These are phyloP conservation scores for Platycheirus albimanus DNA, from an alignment of 2,888 invertebrate species.

Conservation along the genomic window DNA sequence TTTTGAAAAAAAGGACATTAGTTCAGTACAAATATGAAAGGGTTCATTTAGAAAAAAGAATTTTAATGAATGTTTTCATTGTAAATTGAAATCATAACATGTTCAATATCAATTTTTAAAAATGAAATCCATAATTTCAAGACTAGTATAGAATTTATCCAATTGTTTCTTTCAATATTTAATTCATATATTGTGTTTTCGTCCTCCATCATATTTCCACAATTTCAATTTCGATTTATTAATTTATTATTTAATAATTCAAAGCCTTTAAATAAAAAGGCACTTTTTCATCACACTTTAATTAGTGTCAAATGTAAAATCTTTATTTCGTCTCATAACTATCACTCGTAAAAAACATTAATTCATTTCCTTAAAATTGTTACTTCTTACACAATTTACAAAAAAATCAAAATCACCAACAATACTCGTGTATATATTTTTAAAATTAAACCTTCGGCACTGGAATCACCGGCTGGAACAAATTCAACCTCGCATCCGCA, in stretches of 20 bases:
- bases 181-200: too few relatives aligned
- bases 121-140: too few relatives aligned
- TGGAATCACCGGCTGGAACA: constrained; percentile 80
- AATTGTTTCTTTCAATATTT: too few relatives aligned
- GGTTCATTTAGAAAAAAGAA: too few relatives aligned
- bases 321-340: constrained; percentile 12
- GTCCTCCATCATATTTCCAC: neutral
- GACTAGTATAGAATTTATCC: too few relatives aligned
- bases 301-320: constrained; percentile 11
- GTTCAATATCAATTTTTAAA: too few relatives aligned
- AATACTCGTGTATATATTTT: constrained; percentile 5
- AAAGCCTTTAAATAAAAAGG: constrained; percentile 10
- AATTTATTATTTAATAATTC: neutral
- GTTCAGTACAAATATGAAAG: too few relatives aligned
- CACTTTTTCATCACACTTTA: neutral
- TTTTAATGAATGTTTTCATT: too few relatives aligned
- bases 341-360: constrained; percentile 21
- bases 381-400: constrained; percentile 14
- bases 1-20: too few relatives aligned
- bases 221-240: too few relatives aligned
- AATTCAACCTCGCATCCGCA: constrained; percentile 80
- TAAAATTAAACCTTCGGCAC: constrained; percentile 76
- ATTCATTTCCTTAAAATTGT: constrained; percentile 1
- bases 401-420: constrained; percentile 8
- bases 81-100: too few relatives aligned